These are phyloP conservation scores for Xestia ashworthii DNA, from an alignment of 2,888 invertebrate genomes.

Conservation along the genomic window DNA sequence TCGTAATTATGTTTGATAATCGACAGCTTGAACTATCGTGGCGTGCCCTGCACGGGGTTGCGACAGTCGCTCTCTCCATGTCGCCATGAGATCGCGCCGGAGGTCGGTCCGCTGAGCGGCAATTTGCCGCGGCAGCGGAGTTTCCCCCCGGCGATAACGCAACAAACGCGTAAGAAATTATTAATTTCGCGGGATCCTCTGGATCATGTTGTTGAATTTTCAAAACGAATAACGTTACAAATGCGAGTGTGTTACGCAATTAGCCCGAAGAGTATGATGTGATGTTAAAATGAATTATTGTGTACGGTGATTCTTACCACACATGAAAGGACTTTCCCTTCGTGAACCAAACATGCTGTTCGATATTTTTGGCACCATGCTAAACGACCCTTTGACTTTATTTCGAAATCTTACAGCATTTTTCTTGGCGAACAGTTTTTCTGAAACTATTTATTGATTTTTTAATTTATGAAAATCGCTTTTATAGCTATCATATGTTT, in stretches of 20 bases:
- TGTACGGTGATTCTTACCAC: constrained; percentile 23
- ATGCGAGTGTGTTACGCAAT: neutral
- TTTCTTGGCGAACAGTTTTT: constrained; percentile 29
- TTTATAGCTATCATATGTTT: neutral
- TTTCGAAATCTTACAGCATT: constrained; percentile 38
- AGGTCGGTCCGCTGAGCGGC: no score
- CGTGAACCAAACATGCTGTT: constrained; percentile 8
- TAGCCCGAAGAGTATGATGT: neutral
- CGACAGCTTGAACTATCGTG: neutral
- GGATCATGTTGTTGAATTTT: neutral
- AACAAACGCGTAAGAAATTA: no score
- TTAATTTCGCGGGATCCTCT: no score
- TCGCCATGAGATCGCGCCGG: no score
- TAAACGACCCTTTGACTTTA: constrained; percentile 28
- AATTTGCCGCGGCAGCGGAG: no score
- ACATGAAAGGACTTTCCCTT: neutral
- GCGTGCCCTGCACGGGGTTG: no score
- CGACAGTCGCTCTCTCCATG: no score
- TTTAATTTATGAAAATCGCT: neutral
- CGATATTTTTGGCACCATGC: constrained; percentile 23
- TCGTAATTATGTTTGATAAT: neutral
- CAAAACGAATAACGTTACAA: neutral
- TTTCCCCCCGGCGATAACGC: no score
- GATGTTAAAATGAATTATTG: neutral
- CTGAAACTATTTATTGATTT: constrained; percentile 23